These are phyloP conservation scores for Bos indicus DNA, from an alignment of 2,113 vertebrate species.

Conservation along the genomic window DNA sequence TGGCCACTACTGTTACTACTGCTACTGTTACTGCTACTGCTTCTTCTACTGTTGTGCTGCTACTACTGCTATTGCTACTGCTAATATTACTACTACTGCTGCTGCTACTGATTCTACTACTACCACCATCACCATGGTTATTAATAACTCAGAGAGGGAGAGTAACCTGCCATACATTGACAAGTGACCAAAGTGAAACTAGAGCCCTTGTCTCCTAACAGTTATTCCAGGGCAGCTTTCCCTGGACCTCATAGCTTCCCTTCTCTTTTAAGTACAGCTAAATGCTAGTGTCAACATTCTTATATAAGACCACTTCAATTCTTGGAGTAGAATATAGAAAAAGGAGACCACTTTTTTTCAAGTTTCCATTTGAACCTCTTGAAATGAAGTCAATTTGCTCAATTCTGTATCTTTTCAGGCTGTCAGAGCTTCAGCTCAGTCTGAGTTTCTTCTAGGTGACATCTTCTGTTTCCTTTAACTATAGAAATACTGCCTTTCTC, in stretches of 20 bases:
- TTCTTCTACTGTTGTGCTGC: neutral
- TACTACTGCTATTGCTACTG: neutral
- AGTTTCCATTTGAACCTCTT: constrained; percentile 1
- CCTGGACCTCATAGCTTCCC: neutral
- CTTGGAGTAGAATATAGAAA: neutral
- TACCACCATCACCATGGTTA: neutral
- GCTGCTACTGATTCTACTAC: neutral
- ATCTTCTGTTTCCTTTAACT: neutral
- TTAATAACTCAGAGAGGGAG: neutral
- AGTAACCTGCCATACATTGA: neutral
- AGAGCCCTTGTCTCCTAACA: neutral
- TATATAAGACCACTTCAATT: neutral
- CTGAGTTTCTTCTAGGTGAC: neutral
- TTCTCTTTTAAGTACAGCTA: neutral
- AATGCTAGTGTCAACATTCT: constrained; percentile 3
- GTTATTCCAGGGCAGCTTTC: neutral
- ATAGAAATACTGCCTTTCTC: neutral
- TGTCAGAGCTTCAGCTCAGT: neutral
- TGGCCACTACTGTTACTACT: accelerated
- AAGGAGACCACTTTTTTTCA: neutral
- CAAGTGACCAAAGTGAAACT: neutral
- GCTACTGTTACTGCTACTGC: accelerated
- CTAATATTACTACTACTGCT: accelerated
- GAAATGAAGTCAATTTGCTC: neutral
- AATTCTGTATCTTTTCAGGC: constrained; percentile 1